These are phyloP conservation scores for Apodemia mormo DNA, from an alignment of 2,888 invertebrate genomes.

Conservation along the genomic window DNA sequence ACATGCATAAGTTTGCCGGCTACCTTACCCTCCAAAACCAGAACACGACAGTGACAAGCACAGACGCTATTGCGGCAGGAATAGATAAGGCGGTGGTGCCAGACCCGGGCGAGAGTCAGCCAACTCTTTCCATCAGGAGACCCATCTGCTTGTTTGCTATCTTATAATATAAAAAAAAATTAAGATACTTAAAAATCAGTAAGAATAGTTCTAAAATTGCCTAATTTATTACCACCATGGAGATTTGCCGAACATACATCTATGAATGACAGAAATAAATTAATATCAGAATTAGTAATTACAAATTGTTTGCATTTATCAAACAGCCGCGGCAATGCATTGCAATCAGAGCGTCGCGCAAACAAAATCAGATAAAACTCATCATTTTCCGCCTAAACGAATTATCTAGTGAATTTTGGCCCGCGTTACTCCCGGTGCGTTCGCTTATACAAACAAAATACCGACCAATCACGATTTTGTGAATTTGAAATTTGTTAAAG, in stretches of 20 bases:
- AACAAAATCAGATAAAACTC: constrained; percentile 68
- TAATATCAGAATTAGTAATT: constrained; percentile 44
- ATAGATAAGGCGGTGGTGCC: too few relatives aligned
- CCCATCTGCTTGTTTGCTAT: too few relatives aligned
- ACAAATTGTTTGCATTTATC: constrained; percentile 50
- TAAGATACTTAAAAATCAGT: too few relatives aligned
- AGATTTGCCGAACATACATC: not conserved
- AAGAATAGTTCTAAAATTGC: too few relatives aligned
- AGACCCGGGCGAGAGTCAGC: too few relatives aligned
- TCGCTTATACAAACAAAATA: constrained; percentile 76
- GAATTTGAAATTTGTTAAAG: constrained; percentile 81
- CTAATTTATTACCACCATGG: not conserved
- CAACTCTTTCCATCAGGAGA: too few relatives aligned
- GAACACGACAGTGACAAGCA: too few relatives aligned
- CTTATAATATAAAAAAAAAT: too few relatives aligned
- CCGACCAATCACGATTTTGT: constrained; percentile 79
- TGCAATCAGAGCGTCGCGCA: constrained; percentile 52
- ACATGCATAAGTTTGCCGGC: too few relatives aligned
- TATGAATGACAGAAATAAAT: constrained; percentile 41
- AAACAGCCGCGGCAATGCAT: constrained; percentile 45
- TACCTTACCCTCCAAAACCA: too few relatives aligned
- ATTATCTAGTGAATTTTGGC: constrained; percentile 69
- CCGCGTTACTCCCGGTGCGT: constrained; percentile 54
- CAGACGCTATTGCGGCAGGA: too few relatives aligned
- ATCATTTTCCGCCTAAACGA: constrained; percentile 73